phyloP scores from a whole-genome alignment of 1,140 invertebrate genomes.

The Acyrthosiphon pisum region DNA sequence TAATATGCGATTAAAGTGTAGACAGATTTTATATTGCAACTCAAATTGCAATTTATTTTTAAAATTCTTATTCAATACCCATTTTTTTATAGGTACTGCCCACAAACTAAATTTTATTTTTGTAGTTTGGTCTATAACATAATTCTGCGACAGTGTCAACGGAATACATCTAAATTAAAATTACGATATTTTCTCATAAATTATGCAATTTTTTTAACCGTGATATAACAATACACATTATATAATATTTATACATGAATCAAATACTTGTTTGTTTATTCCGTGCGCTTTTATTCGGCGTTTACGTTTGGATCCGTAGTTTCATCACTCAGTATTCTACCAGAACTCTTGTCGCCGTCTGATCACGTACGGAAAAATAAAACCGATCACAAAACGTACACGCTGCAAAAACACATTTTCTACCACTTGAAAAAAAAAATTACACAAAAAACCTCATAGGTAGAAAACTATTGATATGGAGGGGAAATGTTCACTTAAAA shows the following conservation, averaged over 20 bases:
- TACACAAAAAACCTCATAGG: too few relatives aligned
- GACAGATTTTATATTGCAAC: too few relatives aligned
- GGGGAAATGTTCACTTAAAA: not conserved
- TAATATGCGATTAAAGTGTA: too few relatives aligned
- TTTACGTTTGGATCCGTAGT: not conserved
- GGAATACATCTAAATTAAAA: not conserved
- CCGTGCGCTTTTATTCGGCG: not conserved
- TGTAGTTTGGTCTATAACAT: not conserved
- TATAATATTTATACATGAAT: not conserved
- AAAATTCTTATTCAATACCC: too few relatives aligned
- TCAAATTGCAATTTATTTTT: too few relatives aligned
- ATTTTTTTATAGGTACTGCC: too few relatives aligned
- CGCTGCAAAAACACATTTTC: too few relatives aligned
- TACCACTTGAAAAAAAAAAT: too few relatives aligned
- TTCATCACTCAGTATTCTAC: not conserved
- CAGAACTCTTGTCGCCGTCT: not conserved
- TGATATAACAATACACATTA: not conserved
- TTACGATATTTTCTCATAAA: not conserved
- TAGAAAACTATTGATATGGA: not conserved
- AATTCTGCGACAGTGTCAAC: too few relatives aligned
- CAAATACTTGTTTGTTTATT: not conserved
- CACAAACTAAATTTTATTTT: not conserved
- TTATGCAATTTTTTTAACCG: not conserved
- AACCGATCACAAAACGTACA: not conserved
- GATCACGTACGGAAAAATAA: not conserved